A percentile compares a stretch with the other conserved stretches of the same genome.
phyloP scores from a whole-genome alignment of 2,113 vertebrate genomes.

The Promerops cafer region DNA sequence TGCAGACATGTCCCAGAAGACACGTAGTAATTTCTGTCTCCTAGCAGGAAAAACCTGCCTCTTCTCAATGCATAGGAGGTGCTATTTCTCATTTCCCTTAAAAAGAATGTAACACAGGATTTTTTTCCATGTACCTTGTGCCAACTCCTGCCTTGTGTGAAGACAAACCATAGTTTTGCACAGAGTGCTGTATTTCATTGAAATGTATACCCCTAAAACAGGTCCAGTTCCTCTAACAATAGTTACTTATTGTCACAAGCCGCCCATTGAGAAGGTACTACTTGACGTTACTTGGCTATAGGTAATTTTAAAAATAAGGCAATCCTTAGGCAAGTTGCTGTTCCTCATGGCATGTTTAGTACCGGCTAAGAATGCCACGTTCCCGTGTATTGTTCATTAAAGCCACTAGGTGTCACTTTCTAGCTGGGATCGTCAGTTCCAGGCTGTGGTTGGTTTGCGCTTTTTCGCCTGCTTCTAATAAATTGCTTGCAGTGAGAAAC shows the following conservation, averaged over 20 bases:
- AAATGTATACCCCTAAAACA: not conserved
- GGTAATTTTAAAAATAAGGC: not conserved
- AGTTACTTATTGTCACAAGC: not conserved
- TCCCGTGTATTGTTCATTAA: not conserved
- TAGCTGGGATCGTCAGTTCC: not conserved
- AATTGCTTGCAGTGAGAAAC: not conserved
- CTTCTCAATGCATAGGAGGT: not conserved
- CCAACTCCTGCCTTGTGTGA: not conserved
- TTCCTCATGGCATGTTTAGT: not conserved
- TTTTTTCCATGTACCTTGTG: not conserved
- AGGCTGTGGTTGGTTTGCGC: accelerated
- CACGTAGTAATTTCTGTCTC: not conserved
- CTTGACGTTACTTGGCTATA: not conserved
- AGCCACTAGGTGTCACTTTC: constrained; percentile 61
- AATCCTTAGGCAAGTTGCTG: not conserved
- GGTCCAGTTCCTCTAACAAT: not conserved
- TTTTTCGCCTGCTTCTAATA: not conserved
- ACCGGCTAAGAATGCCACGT: not conserved
- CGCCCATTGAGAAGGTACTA: not conserved
- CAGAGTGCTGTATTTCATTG: not conserved
- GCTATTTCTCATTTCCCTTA: not conserved
- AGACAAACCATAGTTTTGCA: not conserved
- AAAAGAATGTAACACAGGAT: not conserved
- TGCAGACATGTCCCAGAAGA: not conserved
- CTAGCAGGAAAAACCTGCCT: not conserved